These are phyloP conservation scores for Theodoxus fluviatilis DNA, from an alignment of 2,888 invertebrate species.

Conservation along the genomic window DNA sequence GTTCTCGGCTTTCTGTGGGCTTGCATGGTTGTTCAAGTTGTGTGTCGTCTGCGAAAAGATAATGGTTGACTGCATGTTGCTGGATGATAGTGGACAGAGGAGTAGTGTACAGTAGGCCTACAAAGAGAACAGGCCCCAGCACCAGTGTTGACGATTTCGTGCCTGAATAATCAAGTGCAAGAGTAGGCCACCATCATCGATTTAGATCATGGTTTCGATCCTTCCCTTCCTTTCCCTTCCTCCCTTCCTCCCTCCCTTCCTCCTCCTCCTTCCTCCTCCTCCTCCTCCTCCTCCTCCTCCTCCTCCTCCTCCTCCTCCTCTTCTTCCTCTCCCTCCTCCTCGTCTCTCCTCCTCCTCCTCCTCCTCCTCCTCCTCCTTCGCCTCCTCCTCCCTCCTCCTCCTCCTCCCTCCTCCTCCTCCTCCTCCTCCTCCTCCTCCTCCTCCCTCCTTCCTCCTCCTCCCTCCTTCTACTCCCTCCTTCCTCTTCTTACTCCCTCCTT, in stretches of 20 bases:
- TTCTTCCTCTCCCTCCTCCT: background rate
- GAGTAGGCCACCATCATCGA: too few relatives aligned
- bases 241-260: background rate
- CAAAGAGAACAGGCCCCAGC: too few relatives aligned
- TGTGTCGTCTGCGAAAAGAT: too few relatives aligned
- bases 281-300: background rate
- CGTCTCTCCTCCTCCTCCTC: background rate
- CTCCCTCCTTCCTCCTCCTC: background rate
- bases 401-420: too few relatives aligned
- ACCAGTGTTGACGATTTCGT: too few relatives aligned
- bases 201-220: background rate
- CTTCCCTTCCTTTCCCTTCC: background rate
- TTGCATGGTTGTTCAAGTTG: too few relatives aligned
- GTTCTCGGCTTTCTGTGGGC: too few relatives aligned
- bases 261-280: background rate
- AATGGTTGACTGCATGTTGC: too few relatives aligned
- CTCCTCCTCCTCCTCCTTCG: background rate
- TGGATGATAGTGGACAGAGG: too few relatives aligned
- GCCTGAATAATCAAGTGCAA: too few relatives aligned
- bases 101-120: too few relatives aligned
- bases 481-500: background rate
- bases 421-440: conserved; percentile 1
- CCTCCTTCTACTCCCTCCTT: background rate
- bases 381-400: background rate
- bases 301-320: background rate